Base-by-base conservation (phyloP, 2,797 vertebrate genomes). In the Meriones psammophilus region DNA sequence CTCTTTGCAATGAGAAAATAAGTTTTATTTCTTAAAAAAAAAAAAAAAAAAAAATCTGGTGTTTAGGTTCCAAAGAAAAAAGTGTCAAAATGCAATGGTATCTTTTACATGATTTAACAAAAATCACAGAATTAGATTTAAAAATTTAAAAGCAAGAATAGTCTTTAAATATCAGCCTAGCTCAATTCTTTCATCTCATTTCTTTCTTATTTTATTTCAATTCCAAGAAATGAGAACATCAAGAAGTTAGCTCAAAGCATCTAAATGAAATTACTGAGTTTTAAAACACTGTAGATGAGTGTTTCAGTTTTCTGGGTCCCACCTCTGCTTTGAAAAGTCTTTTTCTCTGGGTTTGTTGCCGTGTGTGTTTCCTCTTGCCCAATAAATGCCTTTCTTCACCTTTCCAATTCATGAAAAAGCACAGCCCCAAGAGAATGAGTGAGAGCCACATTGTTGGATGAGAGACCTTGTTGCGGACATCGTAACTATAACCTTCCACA, bases 91-190 rank as follows among this genome's bases (percentile, higher is more conserved):
- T 58, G 12, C 50, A 91, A 80, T 10, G 7, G 3, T 85, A 91
- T 14, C 54, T 88, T 88, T 68, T 69, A 89, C 8, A 85, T 10
- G 60, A 80, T 58, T 92, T 42, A 80, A 33, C 20, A 89, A 33
- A 50, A 89, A 81, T 76, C 50, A 88, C 15, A 94, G 33, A 66
- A 91, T 83, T 91, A 60, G 15, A 66, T 69, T 93, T 91, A 18
- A 83, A 91, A 85, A 8, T 50, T 68, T 79, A 79, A 46, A 69
- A 73, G 46, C 15, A 73, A 78, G 33, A 91, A 89, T 69, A 28
- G n/a, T n/a, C 56, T 88, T 89, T 92, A 84, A 79, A 79, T 84
- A 88, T 91, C 81, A 91, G 36, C 30, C 20, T 46, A 54, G 33
- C 20, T n/a, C 79, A 89, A 56, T n/a, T 78, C 28, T 79, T 92